phyloP scores from a whole-genome alignment of 2,888 invertebrate species.

The Drosophila testacea region DNA sequence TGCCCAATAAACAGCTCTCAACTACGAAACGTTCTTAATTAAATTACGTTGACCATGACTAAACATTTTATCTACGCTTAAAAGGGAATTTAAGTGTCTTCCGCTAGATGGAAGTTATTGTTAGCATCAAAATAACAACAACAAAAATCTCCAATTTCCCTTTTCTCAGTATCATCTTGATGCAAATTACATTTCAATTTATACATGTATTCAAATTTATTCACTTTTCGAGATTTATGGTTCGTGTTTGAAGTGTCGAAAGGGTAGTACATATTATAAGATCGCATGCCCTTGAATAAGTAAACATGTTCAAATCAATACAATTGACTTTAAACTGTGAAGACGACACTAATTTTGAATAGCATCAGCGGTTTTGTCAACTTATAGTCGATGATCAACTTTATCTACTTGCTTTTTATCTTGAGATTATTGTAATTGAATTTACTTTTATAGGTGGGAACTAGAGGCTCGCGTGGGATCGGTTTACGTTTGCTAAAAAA shows the following conservation, averaged over 20 bases:
- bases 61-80: not conserved
- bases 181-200: no score
- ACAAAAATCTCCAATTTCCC: no score
- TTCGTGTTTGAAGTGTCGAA: no score
- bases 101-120: no score
- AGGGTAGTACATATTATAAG: not conserved
- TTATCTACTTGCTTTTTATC: conserved; percentile 41
- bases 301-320: not conserved
- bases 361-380: not conserved
- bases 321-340: not conserved
- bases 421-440: conserved; percentile 63
- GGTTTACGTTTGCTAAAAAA: conserved; percentile 57
- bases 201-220: not conserved
- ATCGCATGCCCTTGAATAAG: not conserved
- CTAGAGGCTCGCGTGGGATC: not conserved
- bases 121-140: no score
- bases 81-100: no score
- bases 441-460: conserved; percentile 49
- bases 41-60: not conserved
- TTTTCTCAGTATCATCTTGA: no score
- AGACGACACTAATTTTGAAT: not conserved
- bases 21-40: not conserved
- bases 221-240: no score
- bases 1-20: not conserved
- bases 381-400: not conserved